Percentiles rank a stretch among this genome's conserved stretches.
Evolutionary conservation across 2,797 vertebrate species (phyloP).

Genomic region (Danio aesculapii): DNA sequence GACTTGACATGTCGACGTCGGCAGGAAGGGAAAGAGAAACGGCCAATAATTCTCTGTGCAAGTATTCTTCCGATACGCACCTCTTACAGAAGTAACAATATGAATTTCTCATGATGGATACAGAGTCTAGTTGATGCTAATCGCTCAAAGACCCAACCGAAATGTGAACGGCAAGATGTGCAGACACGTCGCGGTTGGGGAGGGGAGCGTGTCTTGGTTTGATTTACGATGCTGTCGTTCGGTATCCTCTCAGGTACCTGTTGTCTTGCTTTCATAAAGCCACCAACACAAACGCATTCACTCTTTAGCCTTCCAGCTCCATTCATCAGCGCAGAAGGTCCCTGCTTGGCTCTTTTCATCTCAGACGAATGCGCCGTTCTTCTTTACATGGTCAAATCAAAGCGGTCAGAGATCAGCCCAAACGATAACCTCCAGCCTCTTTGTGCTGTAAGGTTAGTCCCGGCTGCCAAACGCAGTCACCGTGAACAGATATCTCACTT

Average conservation of each 20-base stretch:
- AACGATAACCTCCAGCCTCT: constrained; percentile 56
- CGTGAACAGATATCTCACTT: constrained; percentile 52
- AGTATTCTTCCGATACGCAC: constrained; percentile 26
- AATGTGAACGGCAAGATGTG: constrained; percentile 17
- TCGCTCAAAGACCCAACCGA: not conserved
- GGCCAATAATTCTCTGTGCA: constrained; percentile 29
- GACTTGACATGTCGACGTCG: constrained; percentile 9
- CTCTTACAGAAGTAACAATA: constrained; percentile 34
- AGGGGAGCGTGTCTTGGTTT: constrained; percentile 39
- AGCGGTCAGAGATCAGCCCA: constrained; percentile 54
- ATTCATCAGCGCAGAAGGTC: constrained; percentile 56
- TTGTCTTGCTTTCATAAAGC: constrained; percentile 56
- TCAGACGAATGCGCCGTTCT: constrained; percentile 45
- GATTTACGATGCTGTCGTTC: constrained; percentile 57
- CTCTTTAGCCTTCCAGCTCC: constrained; percentile 33
- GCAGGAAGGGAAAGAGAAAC: constrained; percentile 15
- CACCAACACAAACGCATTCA: constrained; percentile 51
- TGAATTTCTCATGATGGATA: constrained; percentile 33
- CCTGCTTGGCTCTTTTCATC: constrained; percentile 59
- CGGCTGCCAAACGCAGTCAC: constrained; percentile 41
- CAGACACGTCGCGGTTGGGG: constrained; percentile 27
- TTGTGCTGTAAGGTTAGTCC: constrained; percentile 62
- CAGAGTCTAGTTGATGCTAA: constrained; percentile 1
- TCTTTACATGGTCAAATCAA: constrained; percentile 48
- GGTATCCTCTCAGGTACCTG: constrained; percentile 52